These are phyloP conservation scores for Selenia dentaria DNA, from an alignment of 2,888 invertebrate species.

Conservation along the genomic window DNA sequence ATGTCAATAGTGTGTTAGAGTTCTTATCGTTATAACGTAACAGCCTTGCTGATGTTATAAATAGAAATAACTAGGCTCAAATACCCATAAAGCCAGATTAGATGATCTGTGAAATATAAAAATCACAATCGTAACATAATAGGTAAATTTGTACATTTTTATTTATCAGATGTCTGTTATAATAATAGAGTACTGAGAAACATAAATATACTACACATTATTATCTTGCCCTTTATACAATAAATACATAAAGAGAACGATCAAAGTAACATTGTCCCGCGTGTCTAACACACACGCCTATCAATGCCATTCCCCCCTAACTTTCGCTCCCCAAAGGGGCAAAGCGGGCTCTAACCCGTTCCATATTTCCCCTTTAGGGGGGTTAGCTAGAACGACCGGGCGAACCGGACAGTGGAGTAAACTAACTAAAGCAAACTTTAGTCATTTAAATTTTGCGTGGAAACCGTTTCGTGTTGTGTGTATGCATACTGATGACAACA, in stretches of 20 bases:
- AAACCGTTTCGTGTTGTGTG: constrained; percentile 67
- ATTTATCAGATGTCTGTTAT: too few species aligned
- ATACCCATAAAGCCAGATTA: too few species aligned
- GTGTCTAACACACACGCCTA: constrained; percentile 62
- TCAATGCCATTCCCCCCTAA: constrained; percentile 49
- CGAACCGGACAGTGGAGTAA: constrained; percentile 70
- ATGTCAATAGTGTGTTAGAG: too few species aligned
- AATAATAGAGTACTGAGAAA: too few species aligned
- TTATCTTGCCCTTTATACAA: constrained; percentile 47
- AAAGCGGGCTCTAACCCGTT: constrained; percentile 18
- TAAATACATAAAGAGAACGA: constrained; percentile 46
- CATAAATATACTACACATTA: constrained; percentile 32
- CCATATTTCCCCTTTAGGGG: constrained; percentile 6
- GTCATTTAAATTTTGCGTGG: constrained; percentile 82
- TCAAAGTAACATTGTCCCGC: constrained; percentile 59
- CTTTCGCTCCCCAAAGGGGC: constrained; percentile 24
- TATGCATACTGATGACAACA: constrained; percentile 64
- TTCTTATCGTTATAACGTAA: too few species aligned
- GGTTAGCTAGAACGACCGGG: constrained; percentile 33
- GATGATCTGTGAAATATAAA: too few species aligned
- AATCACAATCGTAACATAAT: too few species aligned
- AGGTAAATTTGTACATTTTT: too few species aligned
- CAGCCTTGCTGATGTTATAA: too few species aligned
- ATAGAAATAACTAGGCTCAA: too few species aligned
- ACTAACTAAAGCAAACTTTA: constrained; percentile 79